Percentiles rank a stretch among this genome's conserved stretches.
phyloP scores from a whole-genome alignment of 35 echinoderm and acorn worm species.

The Chiridota heheva region DNA sequence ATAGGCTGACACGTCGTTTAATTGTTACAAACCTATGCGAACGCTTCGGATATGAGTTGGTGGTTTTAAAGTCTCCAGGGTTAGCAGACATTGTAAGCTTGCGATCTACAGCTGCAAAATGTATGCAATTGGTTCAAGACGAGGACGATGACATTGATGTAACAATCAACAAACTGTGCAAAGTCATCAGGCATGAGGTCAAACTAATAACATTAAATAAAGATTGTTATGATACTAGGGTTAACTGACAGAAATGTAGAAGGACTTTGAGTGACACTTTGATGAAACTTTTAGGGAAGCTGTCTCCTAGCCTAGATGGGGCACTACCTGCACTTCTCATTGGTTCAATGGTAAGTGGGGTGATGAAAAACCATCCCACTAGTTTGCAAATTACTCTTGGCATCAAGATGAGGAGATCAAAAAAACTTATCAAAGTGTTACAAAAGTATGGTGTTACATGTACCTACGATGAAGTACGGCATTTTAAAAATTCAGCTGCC shows the following conservation, averaged over 20 bases:
- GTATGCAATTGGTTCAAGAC: conserved; percentile 17
- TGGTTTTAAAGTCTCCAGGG: conserved; percentile 68
- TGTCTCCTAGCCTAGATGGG: conserved; percentile 47
- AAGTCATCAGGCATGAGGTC: conserved; percentile 50
- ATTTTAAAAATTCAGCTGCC: conserved; percentile 42
- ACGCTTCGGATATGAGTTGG: conserved; percentile 43
- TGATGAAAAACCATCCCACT: conserved; percentile 47
- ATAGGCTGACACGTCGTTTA: conserved; percentile 19
- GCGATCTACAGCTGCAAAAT: conserved; percentile 4
- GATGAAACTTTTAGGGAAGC: neutral
- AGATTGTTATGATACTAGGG: conserved; percentile 19
- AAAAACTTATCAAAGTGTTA: conserved; percentile 39
- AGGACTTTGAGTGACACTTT: conserved; percentile 17
- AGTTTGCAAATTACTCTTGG: conserved; percentile 44
- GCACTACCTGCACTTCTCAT: conserved; percentile 44
- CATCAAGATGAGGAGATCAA: conserved; percentile 43
- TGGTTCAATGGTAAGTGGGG: conserved; percentile 54
- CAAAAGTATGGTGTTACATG: conserved; percentile 57
- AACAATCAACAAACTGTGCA: conserved; percentile 31
- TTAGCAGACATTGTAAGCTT: conserved; percentile 53
- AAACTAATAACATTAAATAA: conserved; percentile 1
- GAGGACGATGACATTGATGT: conserved; percentile 45
- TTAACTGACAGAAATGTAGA: conserved; percentile 4
- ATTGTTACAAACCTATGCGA: conserved; percentile 47
- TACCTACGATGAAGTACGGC: conserved; percentile 52